Conservation (phyloP, 2,113 vertebrate genomes). For the Anser cygnoides region DNA sequence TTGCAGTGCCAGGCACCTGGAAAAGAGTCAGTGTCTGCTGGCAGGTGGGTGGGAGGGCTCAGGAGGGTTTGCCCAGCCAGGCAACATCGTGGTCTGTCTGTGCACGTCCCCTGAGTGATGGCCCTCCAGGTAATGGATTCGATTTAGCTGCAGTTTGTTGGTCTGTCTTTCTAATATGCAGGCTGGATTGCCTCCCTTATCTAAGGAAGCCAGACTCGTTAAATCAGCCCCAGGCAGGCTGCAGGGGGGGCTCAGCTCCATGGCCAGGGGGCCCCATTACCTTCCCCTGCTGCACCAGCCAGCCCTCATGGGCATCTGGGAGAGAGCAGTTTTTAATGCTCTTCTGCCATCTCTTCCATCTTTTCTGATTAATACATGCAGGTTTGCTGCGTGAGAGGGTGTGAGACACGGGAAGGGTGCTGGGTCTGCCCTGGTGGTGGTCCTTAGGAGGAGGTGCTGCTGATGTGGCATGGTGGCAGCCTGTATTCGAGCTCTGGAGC, state of each 20-base stretch:
- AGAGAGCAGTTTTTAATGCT: background rate
- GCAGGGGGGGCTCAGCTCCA: background rate
- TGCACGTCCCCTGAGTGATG: background rate
- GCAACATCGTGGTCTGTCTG: background rate
- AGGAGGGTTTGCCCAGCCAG: rapidly evolving
- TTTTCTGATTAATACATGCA: background rate
- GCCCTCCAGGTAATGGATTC: background rate
- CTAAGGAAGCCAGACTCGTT: background rate
- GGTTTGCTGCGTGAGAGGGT: background rate
- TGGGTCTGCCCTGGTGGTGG: background rate
- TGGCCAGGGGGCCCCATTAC: rapidly evolving
- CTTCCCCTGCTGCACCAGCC: rapidly evolving
- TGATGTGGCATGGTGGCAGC: background rate
- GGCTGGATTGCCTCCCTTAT: background rate
- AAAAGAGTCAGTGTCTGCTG: background rate
- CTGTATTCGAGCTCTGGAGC: background rate
- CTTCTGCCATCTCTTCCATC: background rate
- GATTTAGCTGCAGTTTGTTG: background rate
- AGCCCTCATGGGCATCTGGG: rapidly evolving
- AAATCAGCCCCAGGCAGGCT: background rate
- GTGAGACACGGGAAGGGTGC: rapidly evolving
- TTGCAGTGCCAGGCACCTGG: background rate
- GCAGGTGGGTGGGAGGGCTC: background rate
- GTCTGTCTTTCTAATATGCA: background rate
- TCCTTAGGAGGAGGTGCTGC: background rate